Conservation (phyloP, 2,797 vertebrate genomes). For the Bradypodion ventrale region DNA sequence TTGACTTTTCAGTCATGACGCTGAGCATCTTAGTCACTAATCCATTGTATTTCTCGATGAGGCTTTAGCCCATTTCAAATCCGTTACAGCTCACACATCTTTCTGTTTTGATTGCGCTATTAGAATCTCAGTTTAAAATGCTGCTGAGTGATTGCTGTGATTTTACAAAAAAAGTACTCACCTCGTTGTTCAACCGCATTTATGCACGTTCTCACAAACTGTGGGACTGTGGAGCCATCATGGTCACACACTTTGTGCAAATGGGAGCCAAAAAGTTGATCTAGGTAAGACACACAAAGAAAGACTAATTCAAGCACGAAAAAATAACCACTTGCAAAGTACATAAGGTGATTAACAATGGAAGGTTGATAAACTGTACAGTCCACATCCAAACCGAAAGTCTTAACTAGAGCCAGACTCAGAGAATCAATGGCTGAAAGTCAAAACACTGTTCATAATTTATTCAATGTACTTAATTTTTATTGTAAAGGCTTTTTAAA, state of each 20-base stretch:
- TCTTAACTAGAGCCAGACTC: too few relatives aligned
- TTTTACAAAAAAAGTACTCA: slow-evolving; percentile 67
- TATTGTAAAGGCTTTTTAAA: too few relatives aligned
- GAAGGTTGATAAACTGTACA: too few relatives aligned
- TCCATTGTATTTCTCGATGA: too few relatives aligned
- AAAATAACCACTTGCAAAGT: slow-evolving; percentile 20
- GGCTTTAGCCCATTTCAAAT: too few relatives aligned
- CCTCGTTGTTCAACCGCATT: slow-evolving; percentile 89
- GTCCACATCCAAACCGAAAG: too few relatives aligned
- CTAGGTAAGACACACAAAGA: slow-evolving; percentile 74
- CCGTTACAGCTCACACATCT: too few relatives aligned
- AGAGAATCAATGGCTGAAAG: neutral
- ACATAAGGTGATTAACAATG: too few relatives aligned
- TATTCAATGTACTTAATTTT: too few relatives aligned
- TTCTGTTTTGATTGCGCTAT: neutral
- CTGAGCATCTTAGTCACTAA: too few relatives aligned
- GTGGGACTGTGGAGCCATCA: slow-evolving; percentile 87
- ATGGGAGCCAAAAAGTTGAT: slow-evolving; percentile 92
- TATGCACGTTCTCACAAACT: slow-evolving; percentile 87
- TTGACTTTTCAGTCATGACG: too few relatives aligned
- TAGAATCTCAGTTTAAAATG: slow-evolving; percentile 22
- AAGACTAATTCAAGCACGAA: slow-evolving; percentile 2
- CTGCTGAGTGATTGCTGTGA: neutral
- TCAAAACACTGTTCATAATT: too few relatives aligned
- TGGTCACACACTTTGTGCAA: slow-evolving; percentile 86